Evolutionary conservation across 2,888 invertebrate genomes (phyloP).

Genomic region (Hetaerina titia): DNA sequence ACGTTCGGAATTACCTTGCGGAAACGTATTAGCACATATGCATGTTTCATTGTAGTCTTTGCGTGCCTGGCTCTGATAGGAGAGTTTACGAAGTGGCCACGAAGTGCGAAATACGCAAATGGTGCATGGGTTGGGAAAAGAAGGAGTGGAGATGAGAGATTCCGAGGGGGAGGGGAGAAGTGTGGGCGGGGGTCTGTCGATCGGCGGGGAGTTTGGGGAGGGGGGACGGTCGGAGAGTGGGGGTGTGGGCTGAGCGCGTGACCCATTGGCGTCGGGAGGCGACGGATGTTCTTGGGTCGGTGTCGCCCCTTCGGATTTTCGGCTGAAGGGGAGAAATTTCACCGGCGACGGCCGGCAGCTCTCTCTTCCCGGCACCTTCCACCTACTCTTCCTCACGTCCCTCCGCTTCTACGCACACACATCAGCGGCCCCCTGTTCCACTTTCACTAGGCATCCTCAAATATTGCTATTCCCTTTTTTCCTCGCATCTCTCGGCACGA

Average conservation of each 20-base stretch:
- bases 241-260: neutral
- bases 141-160: neutral
- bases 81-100: neutral
- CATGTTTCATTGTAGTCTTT: too few relatives aligned
- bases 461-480: slow-evolving; percentile 20
- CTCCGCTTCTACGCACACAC: slow-evolving; percentile 15
- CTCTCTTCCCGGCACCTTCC: neutral
- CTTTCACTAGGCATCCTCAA: slow-evolving; percentile 38
- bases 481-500: neutral
- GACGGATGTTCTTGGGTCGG: neutral
- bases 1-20: too few relatives aligned
- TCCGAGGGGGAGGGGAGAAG: neutral
- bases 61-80: too few relatives aligned
- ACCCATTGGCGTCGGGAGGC: neutral
- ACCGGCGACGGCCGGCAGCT: neutral
- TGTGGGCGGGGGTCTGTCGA: neutral
- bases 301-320: neutral
- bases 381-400: neutral
- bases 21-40: too few relatives aligned
- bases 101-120: neutral
- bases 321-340: slow-evolving; percentile 24
- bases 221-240: neutral
- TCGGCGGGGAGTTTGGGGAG: neutral
- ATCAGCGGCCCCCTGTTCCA: neutral
- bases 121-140: neutral